Percentiles rank a stretch among this genome's conserved stretches.
phyloP scores from a whole-genome alignment of 2,888 invertebrate genomes.

The Leucoptera coffeella region DNA sequence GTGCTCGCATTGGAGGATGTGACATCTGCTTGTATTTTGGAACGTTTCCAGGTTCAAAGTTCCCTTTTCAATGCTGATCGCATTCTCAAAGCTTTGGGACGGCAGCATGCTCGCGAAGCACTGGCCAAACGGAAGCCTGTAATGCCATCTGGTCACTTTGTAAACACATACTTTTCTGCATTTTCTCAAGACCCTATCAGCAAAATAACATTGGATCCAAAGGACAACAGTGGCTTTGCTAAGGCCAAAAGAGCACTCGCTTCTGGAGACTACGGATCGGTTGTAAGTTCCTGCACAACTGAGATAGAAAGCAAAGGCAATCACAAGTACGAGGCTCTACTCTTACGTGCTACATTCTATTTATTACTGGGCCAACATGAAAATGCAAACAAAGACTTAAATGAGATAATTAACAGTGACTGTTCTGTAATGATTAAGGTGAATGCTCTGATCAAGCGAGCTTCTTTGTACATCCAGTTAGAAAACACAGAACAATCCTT shows the following conservation, averaged over 20 bases:
- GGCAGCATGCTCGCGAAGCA: slow-evolving; percentile 68
- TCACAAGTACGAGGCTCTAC: slow-evolving; percentile 62
- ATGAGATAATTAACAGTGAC: slow-evolving; percentile 60
- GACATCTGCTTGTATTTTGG: slow-evolving; percentile 87
- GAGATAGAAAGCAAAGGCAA: slow-evolving; percentile 64
- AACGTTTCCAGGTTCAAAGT: slow-evolving; percentile 77
- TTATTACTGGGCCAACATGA: slow-evolving; percentile 71
- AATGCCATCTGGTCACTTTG: slow-evolving; percentile 81
- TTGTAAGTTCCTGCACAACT: slow-evolving; percentile 73
- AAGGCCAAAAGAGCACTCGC: slow-evolving; percentile 67
- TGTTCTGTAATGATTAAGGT: slow-evolving; percentile 62
- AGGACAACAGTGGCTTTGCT: slow-evolving; percentile 55
- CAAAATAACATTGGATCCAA: slow-evolving; percentile 37
- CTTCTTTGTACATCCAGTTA: slow-evolving; percentile 75
- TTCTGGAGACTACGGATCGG: slow-evolving; percentile 66
- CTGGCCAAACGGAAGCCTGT: slow-evolving; percentile 62
- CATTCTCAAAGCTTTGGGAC: slow-evolving; percentile 76
- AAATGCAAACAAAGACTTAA: slow-evolving; percentile 66
- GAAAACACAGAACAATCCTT: slow-evolving; percentile 69
- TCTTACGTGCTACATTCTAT: slow-evolving; percentile 82
- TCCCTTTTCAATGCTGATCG: slow-evolving; percentile 81
- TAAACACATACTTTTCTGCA: slow-evolving; percentile 81
- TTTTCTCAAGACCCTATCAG: slow-evolving; percentile 83
- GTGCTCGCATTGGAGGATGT: slow-evolving; percentile 84
- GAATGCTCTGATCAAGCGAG: slow-evolving; percentile 84